A percentile compares a stretch with the other conserved stretches of the same genome.
Conservation (phyloP, 2,113 vertebrate species). For the Pangasianodon hypophthalmus region DNA sequence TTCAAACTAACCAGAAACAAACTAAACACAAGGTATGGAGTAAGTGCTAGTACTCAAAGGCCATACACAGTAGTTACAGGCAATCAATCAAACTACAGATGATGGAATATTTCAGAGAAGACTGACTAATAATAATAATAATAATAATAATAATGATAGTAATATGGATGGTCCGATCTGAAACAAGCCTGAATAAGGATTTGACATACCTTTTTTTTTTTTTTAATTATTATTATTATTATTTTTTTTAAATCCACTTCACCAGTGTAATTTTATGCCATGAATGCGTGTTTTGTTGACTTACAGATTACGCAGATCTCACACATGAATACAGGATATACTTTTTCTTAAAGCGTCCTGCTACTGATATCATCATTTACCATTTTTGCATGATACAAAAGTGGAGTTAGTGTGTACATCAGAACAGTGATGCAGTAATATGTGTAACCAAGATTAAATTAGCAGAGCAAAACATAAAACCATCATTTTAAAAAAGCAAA, state of each 20-base stretch:
- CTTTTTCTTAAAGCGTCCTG: neutral
- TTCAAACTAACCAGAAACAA: neutral
- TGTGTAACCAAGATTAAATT: neutral
- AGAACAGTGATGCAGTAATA: neutral
- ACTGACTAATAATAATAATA: neutral
- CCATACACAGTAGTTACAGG: neutral
- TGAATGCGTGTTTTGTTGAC: neutral
- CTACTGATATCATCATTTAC: neutral
- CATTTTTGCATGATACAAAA: neutral
- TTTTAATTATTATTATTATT: too few relatives aligned
- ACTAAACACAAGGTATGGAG: neutral
- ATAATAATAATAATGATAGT: neutral
- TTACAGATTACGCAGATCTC: neutral
- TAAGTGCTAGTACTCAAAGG: neutral
- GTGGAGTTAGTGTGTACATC: neutral
- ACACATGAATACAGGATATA: neutral
- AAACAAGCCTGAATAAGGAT: neutral
- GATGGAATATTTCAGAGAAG: neutral
- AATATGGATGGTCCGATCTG: neutral
- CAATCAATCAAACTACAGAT: neutral
- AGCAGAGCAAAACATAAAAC: neutral
- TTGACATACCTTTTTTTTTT: too few relatives aligned
- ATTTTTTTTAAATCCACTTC: neutral
- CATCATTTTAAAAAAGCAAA: too few relatives aligned
- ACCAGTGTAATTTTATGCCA: neutral